phyloP scores from a whole-genome alignment of 2,888 invertebrate species.

The Philereme transversata region DNA sequence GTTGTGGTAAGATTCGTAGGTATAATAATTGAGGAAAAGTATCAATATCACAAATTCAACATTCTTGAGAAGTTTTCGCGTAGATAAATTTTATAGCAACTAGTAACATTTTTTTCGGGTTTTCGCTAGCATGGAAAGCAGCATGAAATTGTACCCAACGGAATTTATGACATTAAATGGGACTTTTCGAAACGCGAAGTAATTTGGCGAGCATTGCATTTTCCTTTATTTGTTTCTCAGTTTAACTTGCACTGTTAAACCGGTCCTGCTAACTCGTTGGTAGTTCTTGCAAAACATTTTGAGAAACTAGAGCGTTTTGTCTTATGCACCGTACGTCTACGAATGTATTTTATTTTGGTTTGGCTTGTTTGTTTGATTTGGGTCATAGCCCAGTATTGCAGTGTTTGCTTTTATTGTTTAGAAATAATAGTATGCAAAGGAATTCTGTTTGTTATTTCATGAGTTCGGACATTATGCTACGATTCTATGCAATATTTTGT shows the following conservation, averaged over 20 bases:
- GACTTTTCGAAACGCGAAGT: not conserved
- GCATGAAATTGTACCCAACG: too few relatives aligned
- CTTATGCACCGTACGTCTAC: slow-evolving; percentile 1
- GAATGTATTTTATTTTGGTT: slow-evolving; percentile 29
- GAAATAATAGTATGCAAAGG: slow-evolving; percentile 23
- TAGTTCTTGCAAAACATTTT: slow-evolving; percentile 15
- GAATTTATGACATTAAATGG: too few relatives aligned
- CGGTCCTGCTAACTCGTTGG: slow-evolving; percentile 15
- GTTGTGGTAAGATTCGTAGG: too few relatives aligned
- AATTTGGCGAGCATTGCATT: slow-evolving; percentile 1
- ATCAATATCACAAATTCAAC: too few relatives aligned
- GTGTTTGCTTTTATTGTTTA: slow-evolving; percentile 20
- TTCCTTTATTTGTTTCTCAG: slow-evolving; percentile 8
- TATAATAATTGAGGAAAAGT: too few relatives aligned
- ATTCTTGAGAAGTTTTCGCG: too few relatives aligned
- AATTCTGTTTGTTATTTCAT: slow-evolving; percentile 27
- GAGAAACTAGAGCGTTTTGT: slow-evolving; percentile 29
- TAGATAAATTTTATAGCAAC: too few relatives aligned
- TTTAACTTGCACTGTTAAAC: slow-evolving; percentile 12
- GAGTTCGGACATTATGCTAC: not conserved
- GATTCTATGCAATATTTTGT: too few relatives aligned
- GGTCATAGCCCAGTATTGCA: slow-evolving; percentile 29
- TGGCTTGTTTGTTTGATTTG: slow-evolving; percentile 33
- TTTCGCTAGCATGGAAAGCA: too few relatives aligned
- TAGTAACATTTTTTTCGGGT: too few relatives aligned